Base-by-base conservation (phyloP, 1,140 invertebrate genomes). In the Himalopsyche phryganea region DNA sequence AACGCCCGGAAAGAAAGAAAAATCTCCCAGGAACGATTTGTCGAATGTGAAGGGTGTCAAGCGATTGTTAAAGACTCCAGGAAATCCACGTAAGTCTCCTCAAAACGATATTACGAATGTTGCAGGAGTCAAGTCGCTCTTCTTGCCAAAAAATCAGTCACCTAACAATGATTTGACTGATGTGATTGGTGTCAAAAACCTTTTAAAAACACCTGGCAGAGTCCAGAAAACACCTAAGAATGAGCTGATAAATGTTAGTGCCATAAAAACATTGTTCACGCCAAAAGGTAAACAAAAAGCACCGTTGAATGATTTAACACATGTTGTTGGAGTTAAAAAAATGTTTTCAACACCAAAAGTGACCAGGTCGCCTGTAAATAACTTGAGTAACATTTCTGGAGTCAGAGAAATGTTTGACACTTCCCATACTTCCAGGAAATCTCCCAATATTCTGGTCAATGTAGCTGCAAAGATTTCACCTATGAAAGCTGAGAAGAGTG, bases 241-340 rank as follows among this genome's bases (percentile, higher is more conserved):
- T 62, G 61, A 69, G 50, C 55, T 79, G 28, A 71, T 67, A 3
- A 66, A 78, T 23, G 66, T 79, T 0, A 59, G 60, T 6, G 76
- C 75, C 14, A 66, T 78, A 0, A 77, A 75, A 59, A 54, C 63
- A 14, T 46, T 76, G 23, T 73, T 78, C 28, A 68, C 60, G 35
- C 47, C 63, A 35, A 52, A 53, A 7, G 9, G 68, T 64, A 49
- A 70, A 71, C 66, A 55, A 23, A 73, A 45, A 71, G 71, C 51
- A 0, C 77, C 77, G 0, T 68, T 66, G 36, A 75, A 81, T 60
- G 76, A 80, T 65, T 61, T 80, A 15, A 66, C 65, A 1, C 63
- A 72, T 38, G 68, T 78, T 0, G 61, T 66, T 13, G 75, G 73
- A 19, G 68, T 81, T 0, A 74, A 70, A 56, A 47, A 65, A 13